Percentiles rank a stretch among this genome's conserved stretches.
phyloP scores from a whole-genome alignment of 2,113 vertebrate genomes.

The Spea bombifrons region DNA sequence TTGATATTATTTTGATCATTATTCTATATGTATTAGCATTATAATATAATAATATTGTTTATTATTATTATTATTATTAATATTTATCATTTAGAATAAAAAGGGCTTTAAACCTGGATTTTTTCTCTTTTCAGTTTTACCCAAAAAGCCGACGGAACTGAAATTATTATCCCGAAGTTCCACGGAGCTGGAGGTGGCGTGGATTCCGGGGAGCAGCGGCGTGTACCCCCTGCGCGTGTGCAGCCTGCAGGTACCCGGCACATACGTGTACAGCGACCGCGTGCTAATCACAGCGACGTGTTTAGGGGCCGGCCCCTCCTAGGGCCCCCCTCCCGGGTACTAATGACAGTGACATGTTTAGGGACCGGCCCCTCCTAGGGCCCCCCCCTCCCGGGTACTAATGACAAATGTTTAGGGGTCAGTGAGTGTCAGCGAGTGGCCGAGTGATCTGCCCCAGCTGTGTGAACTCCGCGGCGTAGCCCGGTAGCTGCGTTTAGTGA shows the following conservation, averaged over 20 bases:
- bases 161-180: slow-evolving; percentile 47
- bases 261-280: not conserved
- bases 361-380: not conserved
- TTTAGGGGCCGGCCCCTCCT: not conserved
- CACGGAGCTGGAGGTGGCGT: slow-evolving; percentile 64
- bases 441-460: too few relatives aligned
- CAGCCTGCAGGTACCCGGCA: slow-evolving; percentile 71
- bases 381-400: too few relatives aligned
- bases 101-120: too few relatives aligned
- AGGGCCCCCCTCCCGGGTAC: not conserved
- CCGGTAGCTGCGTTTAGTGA: too few relatives aligned
- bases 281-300: slow-evolving; percentile 1
- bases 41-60: too few relatives aligned
- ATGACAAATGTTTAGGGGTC: not conserved
- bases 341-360: slow-evolving; percentile 4
- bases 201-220: slow-evolving; percentile 76
- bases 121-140: slow-evolving; percentile 69
- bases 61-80: too few relatives aligned
- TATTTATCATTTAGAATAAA: too few relatives aligned
- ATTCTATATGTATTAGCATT: too few relatives aligned
- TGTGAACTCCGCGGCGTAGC: too few relatives aligned
- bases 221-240: slow-evolving; percentile 70
- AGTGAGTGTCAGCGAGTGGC: too few relatives aligned
- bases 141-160: slow-evolving; percentile 64
- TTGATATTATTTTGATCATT: too few relatives aligned